Evolutionary conservation across 1,140 invertebrate genomes (phyloP), one percentile per base, ranked within the genome.

Genomic region (Samia ricini): DNA sequence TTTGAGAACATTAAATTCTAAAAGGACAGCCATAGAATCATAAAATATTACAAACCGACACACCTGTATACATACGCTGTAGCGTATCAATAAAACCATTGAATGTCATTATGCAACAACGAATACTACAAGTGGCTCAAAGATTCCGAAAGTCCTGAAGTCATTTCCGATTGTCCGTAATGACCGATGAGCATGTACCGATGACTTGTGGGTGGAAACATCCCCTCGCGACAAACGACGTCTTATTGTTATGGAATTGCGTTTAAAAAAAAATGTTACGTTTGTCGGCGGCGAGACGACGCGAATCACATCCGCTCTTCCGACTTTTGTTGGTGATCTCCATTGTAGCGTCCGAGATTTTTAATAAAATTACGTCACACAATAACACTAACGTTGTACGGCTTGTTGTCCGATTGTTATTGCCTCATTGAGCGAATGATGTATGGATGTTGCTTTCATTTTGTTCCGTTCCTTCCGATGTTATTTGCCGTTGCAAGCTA

Each of bases 291-390:
- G 74, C 76, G 80, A 83, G 64, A 78, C 85, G 85, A 74, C 77
- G 81, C 87, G 88, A 88, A 90, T 90, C 65, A 83, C 82, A 90
- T 90, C 88, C 88, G 88, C 77, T 88, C 78, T 85, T 86, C 84
- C 88, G 85, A 90, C 85, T 89, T 87, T 88, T 87, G 83, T 86
- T 79, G 80, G 79, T 71, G 64, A 51, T 63, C 73, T 56, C 83
- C 36, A 88, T 89, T 89, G 81, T 87, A 64, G 69, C 56, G 73
- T 80, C 76, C 79, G 74, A 86, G 85, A 81, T 88, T 87, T 89
- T 90, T 90, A 85, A 88, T 90, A 78, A 88, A 83, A 90, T 90
- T 88, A 90, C 84, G 72, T 81, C 76, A 82, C 67, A 88, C 82
- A 88, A 89, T 82, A 71, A 68, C 59, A 70, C 64, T 68, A 69